phyloP scores from a whole-genome alignment of 2,888 invertebrate genomes.

The Acanthosepion lycidas region DNA sequence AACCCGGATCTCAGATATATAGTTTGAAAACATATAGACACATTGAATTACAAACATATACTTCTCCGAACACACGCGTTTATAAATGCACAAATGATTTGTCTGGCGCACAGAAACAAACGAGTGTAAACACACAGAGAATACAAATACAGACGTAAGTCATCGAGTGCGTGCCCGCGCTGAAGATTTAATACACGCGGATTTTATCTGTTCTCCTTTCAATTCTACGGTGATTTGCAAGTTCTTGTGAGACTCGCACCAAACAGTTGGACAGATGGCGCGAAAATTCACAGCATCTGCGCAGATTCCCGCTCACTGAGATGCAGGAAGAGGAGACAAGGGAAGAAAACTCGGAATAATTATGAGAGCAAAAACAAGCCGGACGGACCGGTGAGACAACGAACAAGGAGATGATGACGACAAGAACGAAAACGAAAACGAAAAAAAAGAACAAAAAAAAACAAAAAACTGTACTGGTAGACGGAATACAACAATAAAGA shows the following conservation, averaged over 20 bases:
- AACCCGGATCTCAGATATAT: background rate
- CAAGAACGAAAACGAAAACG: background rate
- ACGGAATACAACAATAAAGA: background rate
- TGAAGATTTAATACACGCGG: background rate
- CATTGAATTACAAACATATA: no score
- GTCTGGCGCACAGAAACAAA: background rate
- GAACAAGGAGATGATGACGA: background rate
- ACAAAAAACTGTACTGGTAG: background rate
- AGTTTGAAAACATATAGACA: no score
- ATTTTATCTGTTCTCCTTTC: constrained; percentile 16
- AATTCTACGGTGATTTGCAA: constrained; percentile 33
- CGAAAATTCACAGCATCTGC: constrained; percentile 33
- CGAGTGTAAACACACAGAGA: background rate
- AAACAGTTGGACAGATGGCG: constrained; percentile 7
- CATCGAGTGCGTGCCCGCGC: background rate
- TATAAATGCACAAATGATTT: background rate
- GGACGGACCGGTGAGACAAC: background rate
- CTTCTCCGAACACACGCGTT: background rate
- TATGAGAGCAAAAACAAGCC: background rate
- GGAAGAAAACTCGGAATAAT: background rate
- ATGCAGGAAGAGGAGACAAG: background rate
- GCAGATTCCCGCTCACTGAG: background rate
- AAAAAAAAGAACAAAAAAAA: no score
- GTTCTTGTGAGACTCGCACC: background rate
- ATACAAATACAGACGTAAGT: background rate